phyloP scores from a whole-genome alignment of 2,797 vertebrate genomes.

The Perodicticus potto region DNA sequence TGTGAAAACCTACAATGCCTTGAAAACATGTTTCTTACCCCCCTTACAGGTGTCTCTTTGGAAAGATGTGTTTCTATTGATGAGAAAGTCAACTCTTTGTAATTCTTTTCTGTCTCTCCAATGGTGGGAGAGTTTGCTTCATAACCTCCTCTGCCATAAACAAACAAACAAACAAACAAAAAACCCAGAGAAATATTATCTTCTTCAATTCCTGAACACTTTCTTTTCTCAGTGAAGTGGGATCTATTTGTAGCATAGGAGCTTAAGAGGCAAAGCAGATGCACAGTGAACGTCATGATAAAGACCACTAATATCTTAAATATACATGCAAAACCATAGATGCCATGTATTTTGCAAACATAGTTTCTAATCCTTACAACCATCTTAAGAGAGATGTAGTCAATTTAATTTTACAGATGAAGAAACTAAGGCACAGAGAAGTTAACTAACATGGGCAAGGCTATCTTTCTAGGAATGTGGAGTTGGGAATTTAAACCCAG shows the following conservation, averaged over 20 bases:
- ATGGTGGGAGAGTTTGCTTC: neutral
- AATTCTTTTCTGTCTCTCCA: constrained; percentile 9
- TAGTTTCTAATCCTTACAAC: neutral
- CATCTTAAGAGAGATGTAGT: neutral
- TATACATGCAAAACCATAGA: neutral
- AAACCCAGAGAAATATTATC: neutral
- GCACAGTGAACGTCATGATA: neutral
- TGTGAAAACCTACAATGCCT: neutral
- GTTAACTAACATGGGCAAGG: constrained; percentile 9
- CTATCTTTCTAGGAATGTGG: neutral
- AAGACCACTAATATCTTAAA: neutral
- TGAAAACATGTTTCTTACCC: neutral
- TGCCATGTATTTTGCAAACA: neutral
- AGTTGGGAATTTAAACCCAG: neutral
- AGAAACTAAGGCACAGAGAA: constrained; percentile 3
- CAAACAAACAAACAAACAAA: neutral
- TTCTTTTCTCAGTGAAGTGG: neutral
- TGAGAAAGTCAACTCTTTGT: neutral
- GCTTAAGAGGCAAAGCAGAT: neutral
- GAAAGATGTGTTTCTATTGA: neutral
- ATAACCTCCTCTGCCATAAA: neutral
- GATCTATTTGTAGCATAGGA: neutral
- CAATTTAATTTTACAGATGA: neutral
- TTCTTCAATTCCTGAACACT: neutral
- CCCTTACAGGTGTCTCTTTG: neutral